A percentile compares a stretch with the other conserved stretches of the same genome.
phyloP scores from a whole-genome alignment of 2,113 vertebrate genomes.

The Meleagris gallopavo region DNA sequence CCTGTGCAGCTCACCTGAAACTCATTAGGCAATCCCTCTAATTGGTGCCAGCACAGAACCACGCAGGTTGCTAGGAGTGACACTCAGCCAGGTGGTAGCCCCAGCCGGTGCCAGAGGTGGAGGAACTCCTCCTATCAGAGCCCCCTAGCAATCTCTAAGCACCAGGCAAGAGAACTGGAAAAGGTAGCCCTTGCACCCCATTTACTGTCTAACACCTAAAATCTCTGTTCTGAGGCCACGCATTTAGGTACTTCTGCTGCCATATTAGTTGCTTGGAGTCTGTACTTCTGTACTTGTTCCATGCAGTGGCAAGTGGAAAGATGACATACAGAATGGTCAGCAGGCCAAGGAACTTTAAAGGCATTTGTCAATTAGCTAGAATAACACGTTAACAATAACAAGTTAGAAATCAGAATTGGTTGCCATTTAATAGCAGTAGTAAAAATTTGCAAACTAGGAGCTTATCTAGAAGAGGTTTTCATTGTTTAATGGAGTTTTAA shows the following conservation, averaged over 20 bases:
- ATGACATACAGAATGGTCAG: neutral
- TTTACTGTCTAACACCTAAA: neutral
- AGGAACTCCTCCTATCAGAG: neutral
- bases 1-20: neutral
- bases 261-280: neutral
- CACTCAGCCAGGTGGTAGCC: neutral
- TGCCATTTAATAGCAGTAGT: too few species aligned
- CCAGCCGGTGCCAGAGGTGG: neutral
- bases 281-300: neutral
- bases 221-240: neutral
- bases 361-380: neutral
- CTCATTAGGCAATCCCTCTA: neutral
- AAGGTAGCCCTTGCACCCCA: neutral
- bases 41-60: neutral
- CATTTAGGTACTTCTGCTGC: neutral
- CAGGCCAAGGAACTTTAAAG: neutral
- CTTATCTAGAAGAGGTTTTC: neutral
- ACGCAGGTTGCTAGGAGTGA: fast-evolving
- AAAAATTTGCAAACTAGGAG: neutral
- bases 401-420: too few species aligned
- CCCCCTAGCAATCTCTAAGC: neutral
- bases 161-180: neutral
- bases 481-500: neutral
- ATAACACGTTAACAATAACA: neutral
- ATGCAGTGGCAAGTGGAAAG: neutral